A percentile compares a stretch with the other conserved stretches of the same genome.
These are phyloP conservation scores for Gymnocephalus cernua DNA, from an alignment of 2,113 vertebrate genomes.

Conservation along the genomic window DNA sequence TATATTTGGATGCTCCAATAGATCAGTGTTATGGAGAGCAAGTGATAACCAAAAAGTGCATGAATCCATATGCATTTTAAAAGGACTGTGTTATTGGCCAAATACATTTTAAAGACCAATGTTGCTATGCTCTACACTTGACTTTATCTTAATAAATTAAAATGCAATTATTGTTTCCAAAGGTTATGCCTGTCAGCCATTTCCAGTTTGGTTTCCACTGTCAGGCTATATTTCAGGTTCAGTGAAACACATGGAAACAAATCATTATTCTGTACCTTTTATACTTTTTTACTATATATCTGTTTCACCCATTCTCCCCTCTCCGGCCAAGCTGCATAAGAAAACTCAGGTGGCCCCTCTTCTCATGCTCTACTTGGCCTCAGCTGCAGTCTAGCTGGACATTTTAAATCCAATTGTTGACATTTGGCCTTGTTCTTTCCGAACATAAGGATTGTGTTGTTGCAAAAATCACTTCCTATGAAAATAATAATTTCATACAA, in stretches of 20 bases:
- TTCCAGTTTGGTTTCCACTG: background rate
- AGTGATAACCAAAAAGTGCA: constrained; percentile 20
- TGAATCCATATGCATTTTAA: constrained; percentile 4
- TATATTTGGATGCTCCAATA: constrained; percentile 49
- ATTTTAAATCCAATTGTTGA: constrained; percentile 33
- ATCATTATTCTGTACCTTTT: background rate
- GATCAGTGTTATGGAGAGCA: constrained; percentile 13
- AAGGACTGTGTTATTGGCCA: background rate
- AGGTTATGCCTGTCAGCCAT: background rate
- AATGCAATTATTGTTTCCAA: background rate
- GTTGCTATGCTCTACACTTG: background rate
- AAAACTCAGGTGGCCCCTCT: constrained; percentile 29
- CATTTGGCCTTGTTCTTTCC: background rate
- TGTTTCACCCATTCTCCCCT: constrained; percentile 1
- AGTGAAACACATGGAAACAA: background rate
- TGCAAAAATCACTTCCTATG: background rate
- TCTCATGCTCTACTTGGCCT: constrained; percentile 40
- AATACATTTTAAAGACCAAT: background rate
- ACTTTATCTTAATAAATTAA: background rate
- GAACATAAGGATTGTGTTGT: constrained; percentile 9
- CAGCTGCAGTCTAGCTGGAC: constrained; percentile 23
- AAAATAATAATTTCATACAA: background rate
- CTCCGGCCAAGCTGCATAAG: constrained; percentile 23
- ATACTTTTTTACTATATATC: constrained; percentile 1
- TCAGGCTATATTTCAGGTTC: constrained; percentile 11